Evolutionary conservation across 2,113 vertebrate species (phyloP).

Genomic region (Empidonax traillii): DNA sequence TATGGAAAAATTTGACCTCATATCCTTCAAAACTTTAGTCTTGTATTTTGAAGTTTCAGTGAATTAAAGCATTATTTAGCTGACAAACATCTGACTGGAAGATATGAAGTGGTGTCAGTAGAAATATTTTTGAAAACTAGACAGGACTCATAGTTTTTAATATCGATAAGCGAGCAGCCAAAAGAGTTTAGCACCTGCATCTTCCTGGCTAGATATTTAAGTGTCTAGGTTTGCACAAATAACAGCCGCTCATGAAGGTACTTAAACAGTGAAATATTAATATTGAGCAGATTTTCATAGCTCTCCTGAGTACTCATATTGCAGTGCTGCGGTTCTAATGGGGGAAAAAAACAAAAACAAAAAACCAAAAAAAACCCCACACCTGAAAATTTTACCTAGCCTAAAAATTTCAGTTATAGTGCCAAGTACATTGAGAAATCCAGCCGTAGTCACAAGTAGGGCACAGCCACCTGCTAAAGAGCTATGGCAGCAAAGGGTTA

Average conservation of each 20-base stretch:
- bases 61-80: not conserved
- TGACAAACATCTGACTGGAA: not conserved
- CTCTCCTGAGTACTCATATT: not conserved
- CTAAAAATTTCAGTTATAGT: not conserved
- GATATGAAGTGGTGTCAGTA: fast-evolving
- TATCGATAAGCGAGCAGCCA: not conserved
- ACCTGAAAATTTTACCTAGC: not conserved
- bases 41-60: not conserved
- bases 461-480: not conserved
- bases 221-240: not conserved
- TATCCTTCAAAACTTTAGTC: not conserved
- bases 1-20: not conserved
- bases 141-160: not conserved
- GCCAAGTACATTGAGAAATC: not conserved
- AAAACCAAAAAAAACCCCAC: not conserved
- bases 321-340: not conserved
- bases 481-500: not conserved
- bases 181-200: not conserved
- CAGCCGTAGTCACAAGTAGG: not conserved
- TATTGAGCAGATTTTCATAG: not conserved
- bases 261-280: conserved; percentile 11
- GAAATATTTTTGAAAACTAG: not conserved
- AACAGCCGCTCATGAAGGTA: not conserved
- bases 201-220: not conserved
- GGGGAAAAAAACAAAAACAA: not conserved